A percentile compares a stretch with the other conserved stretches of the same genome.
Conservation (phyloP, 2,113 vertebrate genomes). For the Lepidothrix coronata region DNA sequence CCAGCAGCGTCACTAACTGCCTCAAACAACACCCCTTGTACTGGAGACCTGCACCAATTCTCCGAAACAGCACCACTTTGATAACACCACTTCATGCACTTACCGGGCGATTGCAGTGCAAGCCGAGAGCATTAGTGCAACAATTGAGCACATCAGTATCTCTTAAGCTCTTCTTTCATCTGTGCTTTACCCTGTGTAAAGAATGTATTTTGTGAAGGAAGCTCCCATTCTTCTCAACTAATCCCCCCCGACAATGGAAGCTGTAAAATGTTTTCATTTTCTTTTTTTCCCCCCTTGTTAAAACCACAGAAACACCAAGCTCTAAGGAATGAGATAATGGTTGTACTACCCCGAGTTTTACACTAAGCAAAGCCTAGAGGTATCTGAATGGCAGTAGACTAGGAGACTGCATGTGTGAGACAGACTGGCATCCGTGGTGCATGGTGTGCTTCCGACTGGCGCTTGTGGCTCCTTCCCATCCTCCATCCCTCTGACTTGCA, state of each 20-base stretch:
- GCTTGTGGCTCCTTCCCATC: constrained; percentile 27
- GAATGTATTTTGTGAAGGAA: constrained; percentile 21
- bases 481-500: constrained; percentile 43
- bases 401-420: constrained; percentile 67
- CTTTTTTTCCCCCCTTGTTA: constrained; percentile 41
- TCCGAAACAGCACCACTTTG: not conserved
- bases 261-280: constrained; percentile 40
- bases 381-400: constrained; percentile 43
- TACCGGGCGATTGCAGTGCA: not conserved
- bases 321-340: constrained; percentile 45
- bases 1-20: not conserved
- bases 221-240: constrained; percentile 1
- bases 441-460: constrained; percentile 63
- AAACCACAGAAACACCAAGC: constrained; percentile 54
- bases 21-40: not conserved
- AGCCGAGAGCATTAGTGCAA: not conserved
- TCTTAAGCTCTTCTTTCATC: constrained; percentile 2
- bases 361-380: constrained; percentile 49
- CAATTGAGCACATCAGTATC: not conserved
- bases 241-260: constrained; percentile 5
- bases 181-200: not conserved
- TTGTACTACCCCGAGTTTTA: constrained; percentile 36
- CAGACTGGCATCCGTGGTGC: constrained; percentile 50
- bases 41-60: not conserved
- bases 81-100: not conserved